Conservation (phyloP, 2,888 invertebrate genomes). For the Agrilus cyanescens region DNA sequence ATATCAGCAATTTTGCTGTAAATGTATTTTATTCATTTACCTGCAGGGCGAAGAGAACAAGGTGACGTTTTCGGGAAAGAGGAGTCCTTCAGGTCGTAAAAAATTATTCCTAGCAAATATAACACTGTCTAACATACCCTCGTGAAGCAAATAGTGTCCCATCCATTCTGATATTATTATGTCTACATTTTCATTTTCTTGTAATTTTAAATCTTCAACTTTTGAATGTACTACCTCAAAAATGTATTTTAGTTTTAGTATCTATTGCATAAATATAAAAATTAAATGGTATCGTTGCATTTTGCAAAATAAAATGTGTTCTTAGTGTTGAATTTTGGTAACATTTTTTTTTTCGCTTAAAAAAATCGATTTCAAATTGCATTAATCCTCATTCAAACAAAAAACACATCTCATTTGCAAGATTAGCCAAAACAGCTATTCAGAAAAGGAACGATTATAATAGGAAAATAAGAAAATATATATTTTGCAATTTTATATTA, state of each 20-base stretch:
- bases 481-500: background rate
- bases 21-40: constrained; percentile 13
- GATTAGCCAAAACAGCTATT: constrained; percentile 31
- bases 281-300: background rate
- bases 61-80: constrained; percentile 66
- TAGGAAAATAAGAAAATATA: constrained; percentile 4
- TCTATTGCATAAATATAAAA: background rate
- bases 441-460: constrained; percentile 23
- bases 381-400: no score
- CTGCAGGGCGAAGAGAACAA: constrained; percentile 51
- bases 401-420: constrained; percentile 19
- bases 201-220: constrained; percentile 63
- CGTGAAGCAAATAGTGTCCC: constrained; percentile 92
- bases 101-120: constrained; percentile 70
- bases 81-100: constrained; percentile 55
- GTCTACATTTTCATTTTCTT: constrained; percentile 60
- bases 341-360: no score
- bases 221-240: constrained; percentile 57
- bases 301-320: no score
- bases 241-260: constrained; percentile 3
- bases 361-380: no score
- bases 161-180: constrained; percentile 95
- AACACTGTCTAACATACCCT: constrained; percentile 90
- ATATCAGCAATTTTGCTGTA: background rate
- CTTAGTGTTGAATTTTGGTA: no score